A percentile compares a stretch with the other conserved stretches of the same genome.
Evolutionary conservation across 1,140 invertebrate species (phyloP).

Genomic region (Lordiphosa collinella): DNA sequence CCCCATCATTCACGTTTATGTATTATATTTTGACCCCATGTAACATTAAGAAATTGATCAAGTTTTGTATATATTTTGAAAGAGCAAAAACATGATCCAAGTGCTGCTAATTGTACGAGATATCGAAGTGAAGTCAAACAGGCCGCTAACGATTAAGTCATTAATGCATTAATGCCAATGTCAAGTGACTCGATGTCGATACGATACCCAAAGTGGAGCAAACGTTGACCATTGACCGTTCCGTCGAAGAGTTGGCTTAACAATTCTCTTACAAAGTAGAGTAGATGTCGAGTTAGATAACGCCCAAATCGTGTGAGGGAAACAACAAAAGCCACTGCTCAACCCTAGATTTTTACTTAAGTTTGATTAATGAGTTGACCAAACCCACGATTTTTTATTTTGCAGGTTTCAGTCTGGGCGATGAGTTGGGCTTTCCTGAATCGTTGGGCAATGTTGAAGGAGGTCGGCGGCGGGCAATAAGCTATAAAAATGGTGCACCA

Average conservation of each 20-base stretch:
- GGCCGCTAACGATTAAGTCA: slow-evolving; percentile 53
- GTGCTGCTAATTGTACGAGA: slow-evolving; percentile 32
- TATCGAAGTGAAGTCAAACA: slow-evolving; percentile 18
- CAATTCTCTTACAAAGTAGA: slow-evolving; percentile 20
- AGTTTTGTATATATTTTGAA: slow-evolving; percentile 32
- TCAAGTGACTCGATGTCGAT: slow-evolving; percentile 42
- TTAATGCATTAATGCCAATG: slow-evolving; percentile 77
- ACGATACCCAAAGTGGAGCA: slow-evolving; percentile 20
- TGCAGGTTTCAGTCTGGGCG: slow-evolving; percentile 89
- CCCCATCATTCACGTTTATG: too few relatives aligned
- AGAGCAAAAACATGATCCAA: slow-evolving; percentile 16
- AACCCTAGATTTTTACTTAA: slow-evolving; percentile 21
- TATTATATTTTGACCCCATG: too few relatives aligned
- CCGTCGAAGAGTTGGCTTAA: not conserved
- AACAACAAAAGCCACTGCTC: slow-evolving; percentile 42
- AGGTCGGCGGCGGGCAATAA: slow-evolving; percentile 84
- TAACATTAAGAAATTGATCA: slow-evolving; percentile 8
- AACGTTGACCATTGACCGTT: not conserved
- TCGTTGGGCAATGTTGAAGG: slow-evolving; percentile 87
- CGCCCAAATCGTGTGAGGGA: slow-evolving; percentile 14
- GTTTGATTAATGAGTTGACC: slow-evolving; percentile 44
- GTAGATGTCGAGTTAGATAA: slow-evolving; percentile 32
- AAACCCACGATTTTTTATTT: slow-evolving; percentile 19
- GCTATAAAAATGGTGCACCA: slow-evolving; percentile 80
- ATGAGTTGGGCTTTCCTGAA: slow-evolving; percentile 89